phyloP scores from a whole-genome alignment of 2,113 vertebrate genomes.

The Craseonycteris thonglongyai region DNA sequence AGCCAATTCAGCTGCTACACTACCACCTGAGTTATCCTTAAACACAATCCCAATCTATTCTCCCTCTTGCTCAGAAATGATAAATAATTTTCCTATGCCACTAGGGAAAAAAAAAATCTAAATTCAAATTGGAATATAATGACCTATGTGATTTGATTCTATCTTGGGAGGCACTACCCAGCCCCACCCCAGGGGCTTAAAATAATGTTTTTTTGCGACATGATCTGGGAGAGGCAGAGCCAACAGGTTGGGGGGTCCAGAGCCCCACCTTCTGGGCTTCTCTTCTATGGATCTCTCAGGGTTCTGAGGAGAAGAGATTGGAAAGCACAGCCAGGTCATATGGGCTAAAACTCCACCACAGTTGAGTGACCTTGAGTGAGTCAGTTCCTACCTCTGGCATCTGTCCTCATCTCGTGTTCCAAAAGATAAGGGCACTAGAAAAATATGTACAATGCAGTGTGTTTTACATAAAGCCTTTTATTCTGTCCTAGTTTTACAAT shows the following conservation, averaged over 20 bases:
- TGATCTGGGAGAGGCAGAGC: neutral
- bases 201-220: neutral
- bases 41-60: neutral
- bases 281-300: neutral
- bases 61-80: conserved; percentile 4
- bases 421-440: conserved; percentile 33
- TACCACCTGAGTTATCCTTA: neutral
- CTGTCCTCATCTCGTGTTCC: too few relatives aligned
- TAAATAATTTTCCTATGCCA: neutral
- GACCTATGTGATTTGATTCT: neutral
- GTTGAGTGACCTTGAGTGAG: conserved; percentile 5
- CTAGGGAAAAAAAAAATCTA: neutral
- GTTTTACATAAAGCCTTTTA: conserved; percentile 36
- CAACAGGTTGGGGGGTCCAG: neutral
- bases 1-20: neutral
- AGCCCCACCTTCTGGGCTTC: neutral
- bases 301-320: neutral
- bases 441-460: conserved; percentile 36
- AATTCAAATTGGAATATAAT: neutral
- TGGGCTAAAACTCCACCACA: neutral
- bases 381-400: neutral
- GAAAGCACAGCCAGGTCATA: neutral
- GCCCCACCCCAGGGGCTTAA: neutral
- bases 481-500: conserved; percentile 20
- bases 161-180: neutral